These are phyloP conservation scores for Euphysa ruthae DNA, from an alignment of 30 jellyfish, hydroid and myxozoan genomes.

Conservation along the genomic window DNA sequence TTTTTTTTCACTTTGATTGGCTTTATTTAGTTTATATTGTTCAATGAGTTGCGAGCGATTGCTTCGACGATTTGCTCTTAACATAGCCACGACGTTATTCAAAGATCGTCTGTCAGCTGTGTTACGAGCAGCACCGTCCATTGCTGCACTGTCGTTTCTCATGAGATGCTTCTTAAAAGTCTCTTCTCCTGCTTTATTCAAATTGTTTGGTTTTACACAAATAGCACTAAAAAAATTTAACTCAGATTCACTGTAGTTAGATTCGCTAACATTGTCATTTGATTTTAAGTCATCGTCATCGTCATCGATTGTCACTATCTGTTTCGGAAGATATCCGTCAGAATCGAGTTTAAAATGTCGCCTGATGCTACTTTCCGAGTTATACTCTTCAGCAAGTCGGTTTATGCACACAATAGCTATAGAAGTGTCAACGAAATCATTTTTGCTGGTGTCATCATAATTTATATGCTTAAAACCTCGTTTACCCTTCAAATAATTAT, in stretches of 20 bases:
- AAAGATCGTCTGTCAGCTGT: constrained; percentile 22
- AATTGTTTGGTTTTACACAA: constrained; percentile 65
- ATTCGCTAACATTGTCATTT: background rate
- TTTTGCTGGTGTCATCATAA: constrained; percentile 10
- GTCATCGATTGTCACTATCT: constrained; percentile 69
- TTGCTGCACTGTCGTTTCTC: constrained; percentile 3
- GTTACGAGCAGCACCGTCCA: background rate
- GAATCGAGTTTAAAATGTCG: constrained; percentile 54
- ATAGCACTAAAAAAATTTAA: constrained; percentile 43
- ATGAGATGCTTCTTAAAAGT: constrained; percentile 26
- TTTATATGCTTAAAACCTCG: constrained; percentile 29
- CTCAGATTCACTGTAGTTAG: constrained; percentile 31
- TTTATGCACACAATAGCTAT: constrained; percentile 72
- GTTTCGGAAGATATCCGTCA: constrained; percentile 53
- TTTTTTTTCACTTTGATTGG: background rate
- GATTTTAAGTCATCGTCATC: constrained; percentile 46
- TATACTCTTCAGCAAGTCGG: constrained; percentile 66
- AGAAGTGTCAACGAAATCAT: constrained; percentile 52
- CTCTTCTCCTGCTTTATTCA: constrained; percentile 42
- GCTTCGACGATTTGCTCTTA: constrained; percentile 24
- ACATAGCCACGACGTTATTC: constrained; percentile 38
- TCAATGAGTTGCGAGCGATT: constrained; percentile 23
- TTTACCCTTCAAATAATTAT: constrained; percentile 19
- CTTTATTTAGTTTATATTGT: constrained; percentile 16
- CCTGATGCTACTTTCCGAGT: constrained; percentile 55